Evolutionary conservation across 2,888 invertebrate species (phyloP), one percentile per base, ranked within the genome.

Genomic region (Zhuqinia jingwanae): DNA sequence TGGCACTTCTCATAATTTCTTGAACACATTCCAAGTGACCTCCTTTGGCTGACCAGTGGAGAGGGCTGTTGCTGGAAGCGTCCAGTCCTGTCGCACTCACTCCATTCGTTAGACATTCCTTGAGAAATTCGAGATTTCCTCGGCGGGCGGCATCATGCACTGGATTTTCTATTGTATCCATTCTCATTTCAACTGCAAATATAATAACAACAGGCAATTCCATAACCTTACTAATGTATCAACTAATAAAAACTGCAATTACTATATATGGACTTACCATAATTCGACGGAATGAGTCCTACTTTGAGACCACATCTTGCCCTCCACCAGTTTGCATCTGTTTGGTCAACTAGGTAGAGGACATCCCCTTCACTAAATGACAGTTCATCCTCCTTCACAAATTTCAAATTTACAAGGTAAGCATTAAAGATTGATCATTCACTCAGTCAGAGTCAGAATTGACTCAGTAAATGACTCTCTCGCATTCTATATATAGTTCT

Each of bases 61-160:
- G 91, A 5, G 95, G 93, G n/a, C 94, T 95, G 73, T 94, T 94
- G 5, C 95, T 95, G 36, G 95, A 94, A 89, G 94, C 94, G 92
- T 95, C 95, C 89, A 95, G 92, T 53, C 94, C 93, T 90, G 95
- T 95, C 15, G 94, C 94, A 1, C 95, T 95, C 84, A 95, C 95
- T 85, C 94, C 93, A 92, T 95, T 94, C 47, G 92, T 91, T 30
- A 95, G 91, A 91, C 95, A 95, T 92, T 95, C 95, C 85, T 92
- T 91, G 85, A 95, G 91, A 91, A 95, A 94, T 8, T 92, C 93
- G 20, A 94, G 90, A 91, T 95, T 95, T 63, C 95, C 95, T 89
- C 95, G 92, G 90, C 94, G 94, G 6, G 95, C 94, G 68, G 95
- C 95, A 91, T 95, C 95, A 91, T 95, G 95, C 30, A 95, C 92